Base-by-base conservation (phyloP, 2,888 invertebrate genomes). In the Orchestes rusci region DNA sequence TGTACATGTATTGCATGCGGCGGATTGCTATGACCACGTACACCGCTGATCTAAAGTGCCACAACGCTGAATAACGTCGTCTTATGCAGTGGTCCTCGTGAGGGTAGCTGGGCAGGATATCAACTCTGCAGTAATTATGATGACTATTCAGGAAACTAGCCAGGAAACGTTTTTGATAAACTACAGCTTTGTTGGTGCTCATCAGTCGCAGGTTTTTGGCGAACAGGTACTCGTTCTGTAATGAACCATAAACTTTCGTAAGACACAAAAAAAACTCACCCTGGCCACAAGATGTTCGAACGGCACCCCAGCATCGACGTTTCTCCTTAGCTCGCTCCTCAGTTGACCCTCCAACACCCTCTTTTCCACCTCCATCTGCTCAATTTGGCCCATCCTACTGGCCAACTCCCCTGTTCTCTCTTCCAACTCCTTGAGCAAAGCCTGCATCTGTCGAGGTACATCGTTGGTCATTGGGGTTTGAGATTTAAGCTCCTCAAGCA, bases 151-250 rank as follows among this genome's bases (percentile, higher is more conserved):
- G 62, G 45, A 85, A 76, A 12, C 83, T 74, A 51, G 87, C 74
- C 40, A 95, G 70, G 66, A 92, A 94, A 15, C 84, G 77, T 69
- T 95, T 95, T 71, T 95, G 95, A 76, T 85, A 93, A 39, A 85
- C 78, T 40, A 95, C 71, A 10, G 92, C 87, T 65, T 91, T 92
- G 45, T 87, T 78, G 58, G 84, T 86, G 61, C 91, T 90, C 63
- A 93, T 88, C 3, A 85, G 77, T 20, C 87, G 75, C 53, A 91
- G 70, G 62, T 83, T 88, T 58, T 79, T 79, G 8, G 77, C 77
- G 50, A 80, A 75, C 47, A 80, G 65, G 52, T 77, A 74, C 48
- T 77, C 75, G 19, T 76, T 69, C 67, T 77, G 62, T 28, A 70
- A 71, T 13, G 10, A 30, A 13, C 5, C 5, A 30, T 8, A 30